Evolutionary conservation across 2,797 vertebrate species (phyloP).

Genomic region (Neosilurus mollespiculum): DNA sequence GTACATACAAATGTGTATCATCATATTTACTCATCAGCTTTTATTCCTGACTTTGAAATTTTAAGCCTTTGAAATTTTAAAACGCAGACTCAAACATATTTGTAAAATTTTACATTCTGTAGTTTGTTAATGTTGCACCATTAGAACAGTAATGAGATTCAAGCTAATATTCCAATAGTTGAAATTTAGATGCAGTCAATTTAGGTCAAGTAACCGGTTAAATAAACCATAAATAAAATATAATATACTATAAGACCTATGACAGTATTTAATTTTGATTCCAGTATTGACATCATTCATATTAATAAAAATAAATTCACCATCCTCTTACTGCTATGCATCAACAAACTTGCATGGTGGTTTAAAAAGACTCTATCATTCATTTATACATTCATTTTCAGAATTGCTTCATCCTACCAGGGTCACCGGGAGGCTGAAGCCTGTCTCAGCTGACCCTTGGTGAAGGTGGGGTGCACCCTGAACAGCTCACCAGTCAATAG

Average conservation of each 20-base stretch:
- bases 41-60: background rate
- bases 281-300: background rate
- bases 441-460: too few species aligned
- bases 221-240: background rate
- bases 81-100: background rate
- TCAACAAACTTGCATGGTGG: background rate
- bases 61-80: background rate
- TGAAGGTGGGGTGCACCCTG: too few species aligned
- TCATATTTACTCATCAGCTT: background rate
- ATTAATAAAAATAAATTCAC: background rate
- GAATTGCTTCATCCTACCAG: too few species aligned
- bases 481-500: too few species aligned
- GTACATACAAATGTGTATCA: background rate
- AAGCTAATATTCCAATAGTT: background rate
- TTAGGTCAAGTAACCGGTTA: background rate
- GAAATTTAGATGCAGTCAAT: background rate
- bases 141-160: background rate
- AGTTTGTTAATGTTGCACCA: background rate
- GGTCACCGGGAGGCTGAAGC: too few species aligned
- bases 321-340: background rate
- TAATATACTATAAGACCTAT: background rate
- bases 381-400: too few species aligned
- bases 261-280: background rate
- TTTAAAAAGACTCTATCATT: too few species aligned
- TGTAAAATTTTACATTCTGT: background rate